A percentile compares a stretch with the other conserved stretches of the same genome.
Evolutionary conservation across 2,888 invertebrate genomes (phyloP).

Genomic region (Melieria omissa): DNA sequence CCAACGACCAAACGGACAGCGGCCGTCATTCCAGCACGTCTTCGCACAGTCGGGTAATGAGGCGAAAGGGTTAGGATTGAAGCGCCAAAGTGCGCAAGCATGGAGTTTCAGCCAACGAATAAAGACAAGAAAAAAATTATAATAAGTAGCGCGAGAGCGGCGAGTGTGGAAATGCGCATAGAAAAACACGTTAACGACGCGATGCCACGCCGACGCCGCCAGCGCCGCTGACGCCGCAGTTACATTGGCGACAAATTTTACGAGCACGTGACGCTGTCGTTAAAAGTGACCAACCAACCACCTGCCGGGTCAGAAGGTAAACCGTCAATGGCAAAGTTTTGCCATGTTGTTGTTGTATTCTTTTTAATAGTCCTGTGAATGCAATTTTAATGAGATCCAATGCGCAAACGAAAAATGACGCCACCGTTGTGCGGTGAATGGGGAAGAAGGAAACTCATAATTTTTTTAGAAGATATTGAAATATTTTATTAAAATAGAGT

Average conservation of each 20-base stretch:
- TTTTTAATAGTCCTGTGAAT: constrained; percentile 9
- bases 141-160: not conserved
- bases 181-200: too few relatives aligned
- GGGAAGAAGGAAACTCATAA: too few relatives aligned
- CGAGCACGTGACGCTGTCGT: constrained; percentile 28
- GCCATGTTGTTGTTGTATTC: not conserved
- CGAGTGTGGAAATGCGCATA: too few relatives aligned
- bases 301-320: too few relatives aligned
- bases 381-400: constrained; percentile 23
- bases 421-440: too few relatives aligned
- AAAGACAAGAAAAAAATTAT: not conserved
- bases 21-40: not conserved
- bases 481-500: too few relatives aligned
- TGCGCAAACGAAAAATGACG: too few relatives aligned
- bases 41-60: constrained; percentile 21
- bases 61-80: constrained; percentile 27
- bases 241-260: constrained; percentile 23
- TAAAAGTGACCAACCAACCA: constrained; percentile 4
- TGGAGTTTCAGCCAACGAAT: not conserved
- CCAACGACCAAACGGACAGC: not conserved
- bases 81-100: not conserved
- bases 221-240: not conserved
- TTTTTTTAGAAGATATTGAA: too few relatives aligned
- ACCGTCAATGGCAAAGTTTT: too few relatives aligned
- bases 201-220: not conserved